Evolutionary conservation across 2,113 vertebrate species (phyloP).

Genomic region (Mustela nigripes): DNA sequence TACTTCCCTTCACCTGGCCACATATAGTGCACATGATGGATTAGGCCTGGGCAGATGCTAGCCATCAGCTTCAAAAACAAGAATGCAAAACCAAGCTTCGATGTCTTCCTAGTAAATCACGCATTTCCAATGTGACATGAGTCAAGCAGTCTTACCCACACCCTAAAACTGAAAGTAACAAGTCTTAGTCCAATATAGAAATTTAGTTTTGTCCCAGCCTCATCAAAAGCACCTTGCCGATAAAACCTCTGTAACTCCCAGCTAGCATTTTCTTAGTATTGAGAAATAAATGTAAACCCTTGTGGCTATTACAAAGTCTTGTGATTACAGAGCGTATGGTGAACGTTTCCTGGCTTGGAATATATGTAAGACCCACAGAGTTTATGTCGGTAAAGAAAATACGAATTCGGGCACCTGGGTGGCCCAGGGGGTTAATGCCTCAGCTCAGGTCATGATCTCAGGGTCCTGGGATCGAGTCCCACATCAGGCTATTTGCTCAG

Average conservation of each 20-base stretch:
- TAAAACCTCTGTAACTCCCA: not conserved
- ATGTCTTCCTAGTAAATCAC: constrained; percentile 16
- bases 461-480: too few relatives aligned
- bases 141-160: not conserved
- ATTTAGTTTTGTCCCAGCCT: not conserved
- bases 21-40: not conserved
- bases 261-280: not conserved
- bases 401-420: not conserved
- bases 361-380: not conserved
- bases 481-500: too few relatives aligned
- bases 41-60: not conserved
- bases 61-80: not conserved
- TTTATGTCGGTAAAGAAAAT: constrained; percentile 54
- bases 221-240: not conserved
- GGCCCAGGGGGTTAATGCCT: too few relatives aligned
- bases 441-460: too few relatives aligned
- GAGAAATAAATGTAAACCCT: constrained; percentile 5
- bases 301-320: not conserved
- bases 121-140: constrained; percentile 13
- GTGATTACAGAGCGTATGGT: not conserved
- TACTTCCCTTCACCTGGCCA: not conserved
- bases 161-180: constrained; percentile 9
- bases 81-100: constrained; percentile 26
- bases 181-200: not conserved
- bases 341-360: not conserved